phyloP scores from a whole-genome alignment of 1,140 invertebrate species.

The Heterodera schachtii region DNA sequence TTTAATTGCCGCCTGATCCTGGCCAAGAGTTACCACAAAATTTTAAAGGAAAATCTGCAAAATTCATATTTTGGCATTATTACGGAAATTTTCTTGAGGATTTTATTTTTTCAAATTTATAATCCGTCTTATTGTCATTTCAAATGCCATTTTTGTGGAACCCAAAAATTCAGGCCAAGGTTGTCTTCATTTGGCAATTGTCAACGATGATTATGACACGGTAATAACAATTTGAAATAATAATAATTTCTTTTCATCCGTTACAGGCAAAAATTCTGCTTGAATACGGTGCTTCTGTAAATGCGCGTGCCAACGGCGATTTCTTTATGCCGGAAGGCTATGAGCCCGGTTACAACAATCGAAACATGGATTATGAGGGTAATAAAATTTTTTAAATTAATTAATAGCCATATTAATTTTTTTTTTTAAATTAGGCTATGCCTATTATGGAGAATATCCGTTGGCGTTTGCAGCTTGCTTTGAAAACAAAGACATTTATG shows the following conservation, averaged over 20 bases:
- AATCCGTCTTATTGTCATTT: too few relatives aligned
- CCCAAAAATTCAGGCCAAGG: slow-evolving; percentile 74
- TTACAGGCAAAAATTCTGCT: slow-evolving; percentile 70
- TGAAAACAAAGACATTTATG: slow-evolving; percentile 95
- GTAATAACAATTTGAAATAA: slow-evolving; percentile 81
- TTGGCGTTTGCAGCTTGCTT: slow-evolving; percentile 94
- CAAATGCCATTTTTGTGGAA: too few relatives aligned
- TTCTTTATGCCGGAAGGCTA: slow-evolving; percentile 77
- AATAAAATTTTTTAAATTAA: slow-evolving; percentile 18
- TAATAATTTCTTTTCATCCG: slow-evolving; percentile 69
- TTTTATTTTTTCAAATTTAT: too few relatives aligned
- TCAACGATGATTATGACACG: slow-evolving; percentile 92
- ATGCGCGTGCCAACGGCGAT: slow-evolving; percentile 84
- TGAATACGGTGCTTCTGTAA: slow-evolving; percentile 81
- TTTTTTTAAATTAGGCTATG: slow-evolving; percentile 54
- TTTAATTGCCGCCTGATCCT: too few relatives aligned
- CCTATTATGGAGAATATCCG: slow-evolving; percentile 78
- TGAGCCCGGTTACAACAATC: slow-evolving; percentile 74
- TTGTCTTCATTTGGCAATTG: slow-evolving; percentile 90
- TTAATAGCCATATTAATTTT: background rate
- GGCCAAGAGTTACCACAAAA: too few relatives aligned
- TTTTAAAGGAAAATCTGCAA: too few relatives aligned
- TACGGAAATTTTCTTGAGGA: too few relatives aligned
- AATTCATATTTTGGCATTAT: too few relatives aligned
- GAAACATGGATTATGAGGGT: slow-evolving; percentile 85